Base-by-base conservation (phyloP, 2,113 vertebrate genomes). In the Columba janthina region DNA sequence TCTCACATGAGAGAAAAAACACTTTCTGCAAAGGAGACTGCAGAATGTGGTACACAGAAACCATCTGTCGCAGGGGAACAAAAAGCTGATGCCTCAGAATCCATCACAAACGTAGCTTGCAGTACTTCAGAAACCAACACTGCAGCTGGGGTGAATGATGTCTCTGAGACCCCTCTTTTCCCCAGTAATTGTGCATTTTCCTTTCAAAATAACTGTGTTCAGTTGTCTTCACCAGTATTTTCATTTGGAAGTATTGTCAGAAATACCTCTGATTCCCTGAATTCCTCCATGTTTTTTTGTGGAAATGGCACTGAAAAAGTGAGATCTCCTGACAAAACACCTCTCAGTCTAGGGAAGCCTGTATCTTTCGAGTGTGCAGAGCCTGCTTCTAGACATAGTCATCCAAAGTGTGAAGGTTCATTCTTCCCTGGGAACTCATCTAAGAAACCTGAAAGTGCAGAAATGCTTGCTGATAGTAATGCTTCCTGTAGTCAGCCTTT, bases 191-290 rank as follows among this genome's bases (percentile, higher is more conserved):
- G 34, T 81, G 21, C 38, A 4, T 95, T 91, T 95, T 84, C 95
- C 53, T 96, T 94, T 46, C 69, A 57, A 73, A 82, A 34, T 62
- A 85, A 48, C 22, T 14, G 10, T 67, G 36, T 60, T 15, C 58
- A 36, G 12, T 78, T 93, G 28, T 36, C 74, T 66, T 72, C 92
- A 64, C 65, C 90, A 17, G 22, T 90, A 9, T 96, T 94, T 90
- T 90, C 94, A 17, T 94, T 96, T 79, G 93, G 83, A 87, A 79
- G 40, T n/a, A 11, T 5, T 69, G 36, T 48, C 36, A 83, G 65
- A 73, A 96, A 75, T 95, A 69, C 60, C 8, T 79, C 70, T n/a
- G 92, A 87, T 42, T 65, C 19, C 0, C 26, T 40, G 16, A 71
- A 57, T 74, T 64, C 89, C 25, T 76, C 89, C 0, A 0, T 60